Base-by-base conservation (phyloP, 2,113 vertebrate genomes). In the Xyrauchen texanus region DNA sequence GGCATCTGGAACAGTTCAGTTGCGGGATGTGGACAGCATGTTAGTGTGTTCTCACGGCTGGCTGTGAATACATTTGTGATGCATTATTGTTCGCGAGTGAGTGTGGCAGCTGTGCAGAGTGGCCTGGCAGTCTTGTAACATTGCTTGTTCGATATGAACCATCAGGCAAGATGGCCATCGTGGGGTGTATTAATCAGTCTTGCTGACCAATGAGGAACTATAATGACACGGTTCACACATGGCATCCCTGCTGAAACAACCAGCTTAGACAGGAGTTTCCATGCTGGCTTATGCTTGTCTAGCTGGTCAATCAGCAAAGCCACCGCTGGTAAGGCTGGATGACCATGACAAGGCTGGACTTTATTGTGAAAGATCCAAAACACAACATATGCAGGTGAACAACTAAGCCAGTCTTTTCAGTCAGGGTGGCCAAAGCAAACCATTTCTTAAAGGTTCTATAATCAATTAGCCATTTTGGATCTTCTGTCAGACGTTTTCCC, bases 151-250 rank as follows among this genome's bases (percentile, higher is more conserved):
- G 16, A 76, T 63, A 70, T 53, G 47, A 70, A 68, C 58, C 79
- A 76, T 76, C 71, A 75, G 47, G 21, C 71, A 52, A 34, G 45
- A 44, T 53, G 65, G 44, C 52, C 45, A 64, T 57, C 34, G 52
- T 44, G 62, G 72, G 58, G 55, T 8, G 16, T 9, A 57, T 5
- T 21, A 64, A 76, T 76, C 79, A 76, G 76, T 81, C 69, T 8
- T 42, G 55, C 67, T 4, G 7, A 58, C n/a, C 79, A 69, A 47
- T 3, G 4, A 62, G 60, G 73, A 76, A 58, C 16, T 53, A 7
- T 44, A 21, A 64, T 62, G 53, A 62, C 47, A 69, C 6, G 44
- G 16, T 16, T 21, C 49, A 62, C 47, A 21, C 7, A 47, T 55
- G 57, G 51, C 34, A 67, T 34, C 21, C 21, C 21, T 34, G 3